Base-by-base conservation (phyloP, 2,113 vertebrate species). In the Parotia lawesii region DNA sequence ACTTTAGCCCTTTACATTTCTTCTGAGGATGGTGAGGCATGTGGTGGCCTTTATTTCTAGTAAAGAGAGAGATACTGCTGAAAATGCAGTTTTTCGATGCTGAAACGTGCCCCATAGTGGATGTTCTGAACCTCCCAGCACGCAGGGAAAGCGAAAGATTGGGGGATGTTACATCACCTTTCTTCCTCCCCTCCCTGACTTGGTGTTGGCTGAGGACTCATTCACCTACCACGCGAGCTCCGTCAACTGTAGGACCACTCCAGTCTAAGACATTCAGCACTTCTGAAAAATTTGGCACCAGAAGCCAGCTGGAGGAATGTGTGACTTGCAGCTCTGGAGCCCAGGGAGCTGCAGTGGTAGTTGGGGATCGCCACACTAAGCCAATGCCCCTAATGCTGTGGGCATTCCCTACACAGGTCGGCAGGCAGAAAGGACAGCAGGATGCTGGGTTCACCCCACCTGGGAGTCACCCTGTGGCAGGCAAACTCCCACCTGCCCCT, bases 311-410 rank as follows among this genome's bases (percentile, higher is more conserved):
- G 53, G 62, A 78, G 51, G 42, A 53, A 28, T 5, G 33, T 12
- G 14, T 48, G 42, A 14, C 35, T 67, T 76, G n/a, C 28, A 70
- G 24, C 31, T 89, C 69, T 54, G 61, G 24, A 56, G 51, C 42
- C 37, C 38, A 29, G 6, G 35, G n/a, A 45, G 37, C 71, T 77
- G 60, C 2, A 3, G 10, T 28, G 47, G 23, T 38, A 7, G 25
- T 3, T 78, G 2, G 2, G 53, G 64, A 53, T 54, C 0, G 0
- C 37, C 3, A 2, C 33, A 5, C 18, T 27, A 24, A 77, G 40
- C 22, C 42, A 47, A 0, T 35, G 33, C 12, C 38, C 50, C 31
- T 33, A 5, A 6, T 1, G 11, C 54, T 2, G 14, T 66, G 58
- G 23, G 28, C 3, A 0, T 56, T 79, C 40, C 45, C 12, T 67